phyloP scores from a whole-genome alignment of 2,797 vertebrate genomes.

The Cebuella pygmaea region DNA sequence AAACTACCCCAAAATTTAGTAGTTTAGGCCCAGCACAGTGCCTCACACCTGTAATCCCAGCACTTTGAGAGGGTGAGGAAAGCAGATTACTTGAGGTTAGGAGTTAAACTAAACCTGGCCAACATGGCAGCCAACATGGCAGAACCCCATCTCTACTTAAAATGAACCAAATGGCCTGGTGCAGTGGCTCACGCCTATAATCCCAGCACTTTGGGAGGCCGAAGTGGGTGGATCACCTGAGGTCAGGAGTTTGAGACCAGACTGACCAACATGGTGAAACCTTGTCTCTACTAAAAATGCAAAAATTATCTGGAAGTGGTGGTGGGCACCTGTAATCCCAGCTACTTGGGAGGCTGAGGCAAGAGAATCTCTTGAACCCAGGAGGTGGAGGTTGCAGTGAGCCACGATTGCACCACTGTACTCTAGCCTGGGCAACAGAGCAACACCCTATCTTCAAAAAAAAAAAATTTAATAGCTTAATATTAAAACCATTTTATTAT shows the following conservation, averaged over 20 bases:
- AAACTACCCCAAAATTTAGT: not conserved
- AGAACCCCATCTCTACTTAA: not conserved
- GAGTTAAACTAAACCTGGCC: not conserved
- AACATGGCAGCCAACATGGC: not conserved
- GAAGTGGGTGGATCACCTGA: not conserved
- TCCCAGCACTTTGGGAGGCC: not conserved
- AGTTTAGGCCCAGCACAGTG: not conserved
- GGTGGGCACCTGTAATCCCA: not conserved
- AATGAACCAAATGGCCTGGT: not conserved
- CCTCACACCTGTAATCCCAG: not conserved
- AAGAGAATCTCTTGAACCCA: not conserved
- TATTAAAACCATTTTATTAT: not conserved
- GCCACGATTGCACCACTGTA: not conserved
- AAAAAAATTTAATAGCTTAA: not conserved
- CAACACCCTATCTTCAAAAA: not conserved
- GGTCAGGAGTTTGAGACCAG: not conserved
- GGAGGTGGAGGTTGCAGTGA: not conserved
- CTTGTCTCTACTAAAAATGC: not conserved
- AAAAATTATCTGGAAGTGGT: not conserved
- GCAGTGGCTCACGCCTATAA: not conserved
- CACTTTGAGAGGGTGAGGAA: not conserved
- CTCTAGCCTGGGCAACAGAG: not conserved
- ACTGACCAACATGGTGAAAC: not conserved
- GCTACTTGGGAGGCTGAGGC: not conserved
- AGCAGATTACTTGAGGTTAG: not conserved